phyloP scores from a whole-genome alignment of 2,797 vertebrate species.

The Hoplostethus mediterraneus region DNA sequence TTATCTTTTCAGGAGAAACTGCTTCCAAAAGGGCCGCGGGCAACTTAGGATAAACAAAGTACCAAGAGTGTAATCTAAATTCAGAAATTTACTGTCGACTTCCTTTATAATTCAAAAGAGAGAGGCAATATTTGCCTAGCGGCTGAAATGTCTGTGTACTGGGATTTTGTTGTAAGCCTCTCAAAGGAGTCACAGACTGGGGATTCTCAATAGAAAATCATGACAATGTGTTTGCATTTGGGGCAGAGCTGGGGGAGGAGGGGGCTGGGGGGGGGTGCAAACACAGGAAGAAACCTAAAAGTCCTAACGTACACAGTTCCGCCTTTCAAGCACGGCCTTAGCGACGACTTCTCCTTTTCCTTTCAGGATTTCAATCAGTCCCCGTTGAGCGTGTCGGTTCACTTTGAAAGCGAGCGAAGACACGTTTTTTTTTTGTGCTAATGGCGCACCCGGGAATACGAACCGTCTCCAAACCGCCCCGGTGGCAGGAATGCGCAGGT shows the following conservation, averaged over 20 bases:
- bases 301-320: constrained; percentile 11
- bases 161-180: constrained; percentile 55
- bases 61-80: constrained; percentile 55
- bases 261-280: neutral
- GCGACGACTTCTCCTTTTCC: constrained; percentile 11
- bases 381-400: neutral
- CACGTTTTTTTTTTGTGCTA: constrained; percentile 30
- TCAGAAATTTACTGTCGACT: constrained; percentile 52
- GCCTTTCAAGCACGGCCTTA: constrained; percentile 20
- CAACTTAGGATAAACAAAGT: constrained; percentile 57
- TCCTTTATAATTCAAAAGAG: constrained; percentile 53
- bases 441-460: constrained; percentile 30
- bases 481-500: constrained; percentile 47
- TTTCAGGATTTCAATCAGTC: constrained; percentile 23
- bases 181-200: constrained; percentile 36
- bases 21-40: constrained; percentile 45
- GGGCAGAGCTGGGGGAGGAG: constrained; percentile 29
- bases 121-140: constrained; percentile 51
- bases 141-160: constrained; percentile 34
- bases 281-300: constrained; percentile 35
- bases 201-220: constrained; percentile 28
- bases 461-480: constrained; percentile 30
- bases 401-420: constrained; percentile 16
- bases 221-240: constrained; percentile 39
- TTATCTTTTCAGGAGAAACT: constrained; percentile 54